Base-by-base conservation (phyloP, 2,888 invertebrate species). In the Lepetodrilus schrolli region DNA sequence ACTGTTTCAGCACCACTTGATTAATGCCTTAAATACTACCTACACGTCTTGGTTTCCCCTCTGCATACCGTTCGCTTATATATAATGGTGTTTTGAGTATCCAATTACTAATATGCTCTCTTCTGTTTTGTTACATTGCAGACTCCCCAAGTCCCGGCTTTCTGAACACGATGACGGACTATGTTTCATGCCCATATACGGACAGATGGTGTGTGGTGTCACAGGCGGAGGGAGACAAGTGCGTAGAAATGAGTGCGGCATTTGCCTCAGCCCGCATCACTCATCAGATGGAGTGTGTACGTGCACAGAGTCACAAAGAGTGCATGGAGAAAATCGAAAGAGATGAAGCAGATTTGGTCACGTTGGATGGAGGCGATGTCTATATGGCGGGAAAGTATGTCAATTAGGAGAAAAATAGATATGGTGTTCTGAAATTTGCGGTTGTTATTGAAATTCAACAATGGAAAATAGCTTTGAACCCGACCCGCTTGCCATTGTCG, bases 151-250 rank as follows among this genome's bases (percentile, higher is more conserved):
- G 81, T 23, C 66, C 74, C 1, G 85, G 84, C 17, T 80, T 79
- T 66, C 48, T 81, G 23, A 73, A 73, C 10, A 76, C 76, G 5
- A 47, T 78, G 72, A 34, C 50, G 8, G 70, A 74, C 48, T 79
- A 79, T 78, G 97, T 96, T 87, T 95, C 96, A 0, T 78, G 78
- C 34, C 94, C 96, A 8, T 93, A 93, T 51, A 92, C 93, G 21
- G 95, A 97, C 92, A 94, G 94, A 0, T 89, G 97, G 13, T 98
- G 98, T 87, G 95, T 97, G 21, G 96, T 96, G 0, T 97, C 97
- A 0, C 95, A 95, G 72, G 93, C 94, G 0, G 98, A 98, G 90
- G 92, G 95, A 92, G 94, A 94, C 74, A 98, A 98, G 91, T 98
- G 98, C 88, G 91, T 95, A 23, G 77, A 81, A 49, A 83, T 86